phyloP scores from a whole-genome alignment of 2,888 invertebrate genomes.

The Aphodius sticticus region DNA sequence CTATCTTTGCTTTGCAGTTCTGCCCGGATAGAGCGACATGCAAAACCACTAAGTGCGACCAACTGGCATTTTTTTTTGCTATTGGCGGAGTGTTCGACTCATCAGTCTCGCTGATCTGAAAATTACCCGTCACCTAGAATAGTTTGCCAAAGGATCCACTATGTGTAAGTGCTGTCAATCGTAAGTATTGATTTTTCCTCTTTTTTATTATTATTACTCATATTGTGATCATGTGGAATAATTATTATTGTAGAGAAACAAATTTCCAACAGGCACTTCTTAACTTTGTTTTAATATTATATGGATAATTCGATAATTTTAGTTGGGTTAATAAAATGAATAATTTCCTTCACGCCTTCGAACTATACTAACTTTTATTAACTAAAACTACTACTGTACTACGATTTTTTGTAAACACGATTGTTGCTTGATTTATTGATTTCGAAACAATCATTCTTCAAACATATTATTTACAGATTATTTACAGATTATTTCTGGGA shows the following conservation, averaged over 20 bases:
- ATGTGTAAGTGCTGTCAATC: slow-evolving; percentile 31
- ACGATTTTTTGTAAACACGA: too few species aligned
- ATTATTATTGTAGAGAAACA: neutral
- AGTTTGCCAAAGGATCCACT: slow-evolving; percentile 7
- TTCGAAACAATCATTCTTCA: too few species aligned
- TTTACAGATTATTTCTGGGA: too few species aligned
- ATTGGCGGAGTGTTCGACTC: neutral
- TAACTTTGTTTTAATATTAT: neutral
- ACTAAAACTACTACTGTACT: too few species aligned
- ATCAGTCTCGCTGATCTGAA: neutral
- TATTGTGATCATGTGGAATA: neutral
- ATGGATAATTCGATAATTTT: too few species aligned
- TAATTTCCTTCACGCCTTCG: too few species aligned
- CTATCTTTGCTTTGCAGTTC: neutral
- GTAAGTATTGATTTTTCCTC: slow-evolving; percentile 21
- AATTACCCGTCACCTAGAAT: neutral
- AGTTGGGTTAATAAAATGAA: too few species aligned
- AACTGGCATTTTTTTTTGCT: neutral
- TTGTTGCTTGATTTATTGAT: too few species aligned
- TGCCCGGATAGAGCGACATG: neutral
- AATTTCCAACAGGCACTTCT: neutral
- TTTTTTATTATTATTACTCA: neutral
- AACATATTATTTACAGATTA: too few species aligned
- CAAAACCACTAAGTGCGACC: neutral
- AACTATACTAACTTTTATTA: too few species aligned